A percentile compares a stretch with the other conserved stretches of the same genome.
These are phyloP conservation scores for Xylota sylvarum DNA, from an alignment of 2,888 invertebrate genomes.

Conservation along the genomic window DNA sequence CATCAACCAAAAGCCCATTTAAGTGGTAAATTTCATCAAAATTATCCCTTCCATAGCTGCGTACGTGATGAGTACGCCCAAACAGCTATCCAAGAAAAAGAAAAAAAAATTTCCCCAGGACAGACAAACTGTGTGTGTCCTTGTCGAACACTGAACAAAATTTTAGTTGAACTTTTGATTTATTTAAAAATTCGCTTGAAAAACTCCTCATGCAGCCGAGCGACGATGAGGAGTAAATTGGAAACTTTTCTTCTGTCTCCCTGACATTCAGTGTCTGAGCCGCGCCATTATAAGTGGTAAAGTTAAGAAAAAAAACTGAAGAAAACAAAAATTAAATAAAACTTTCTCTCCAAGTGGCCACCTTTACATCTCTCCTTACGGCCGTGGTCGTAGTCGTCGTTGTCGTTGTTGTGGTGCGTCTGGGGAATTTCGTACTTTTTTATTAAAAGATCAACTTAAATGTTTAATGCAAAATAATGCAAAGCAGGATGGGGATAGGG, in stretches of 20 bases:
- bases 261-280: constrained; percentile 53
- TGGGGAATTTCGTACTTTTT: neutral
- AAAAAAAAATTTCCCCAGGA: neutral
- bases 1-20: constrained; percentile 44
- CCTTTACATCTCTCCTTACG: constrained; percentile 31
- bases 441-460: constrained; percentile 49
- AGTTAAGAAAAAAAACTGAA: constrained; percentile 30
- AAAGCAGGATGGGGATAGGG: constrained; percentile 5
- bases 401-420: too few species aligned
- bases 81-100: neutral
- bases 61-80: constrained; percentile 41
- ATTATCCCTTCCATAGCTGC: constrained; percentile 20
- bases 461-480: constrained; percentile 44
- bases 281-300: constrained; percentile 44
- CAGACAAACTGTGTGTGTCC: constrained; percentile 17
- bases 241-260: constrained; percentile 20
- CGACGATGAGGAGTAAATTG: neutral
- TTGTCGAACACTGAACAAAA: constrained; percentile 17
- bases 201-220: constrained; percentile 32
- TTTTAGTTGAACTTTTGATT: constrained; percentile 54
- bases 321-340: constrained; percentile 43
- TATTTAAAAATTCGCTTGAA: constrained; percentile 49
- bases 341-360: constrained; percentile 60
- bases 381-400: too few species aligned
- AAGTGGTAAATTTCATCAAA: constrained; percentile 61